A percentile compares a stretch with the other conserved stretches of the same genome.
phyloP scores from a whole-genome alignment of 2,888 invertebrate genomes.

The Stenchaetothrips biformis region DNA sequence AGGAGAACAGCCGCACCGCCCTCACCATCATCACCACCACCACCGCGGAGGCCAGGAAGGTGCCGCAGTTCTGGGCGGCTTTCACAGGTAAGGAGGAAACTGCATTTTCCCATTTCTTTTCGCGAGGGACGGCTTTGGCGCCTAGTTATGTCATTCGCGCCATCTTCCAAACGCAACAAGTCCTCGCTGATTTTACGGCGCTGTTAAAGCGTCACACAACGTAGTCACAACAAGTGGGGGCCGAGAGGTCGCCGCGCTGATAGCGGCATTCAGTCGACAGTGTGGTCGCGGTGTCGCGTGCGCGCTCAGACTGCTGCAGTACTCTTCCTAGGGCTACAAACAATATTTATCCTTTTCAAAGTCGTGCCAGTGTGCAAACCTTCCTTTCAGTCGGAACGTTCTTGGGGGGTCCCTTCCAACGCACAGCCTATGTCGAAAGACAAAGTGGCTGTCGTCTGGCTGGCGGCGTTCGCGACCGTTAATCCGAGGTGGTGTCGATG shows the following conservation, averaged over 20 bases:
- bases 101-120: background rate
- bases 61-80: background rate
- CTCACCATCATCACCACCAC: background rate
- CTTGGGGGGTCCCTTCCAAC: too few relatives aligned
- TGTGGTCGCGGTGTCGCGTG: too few relatives aligned
- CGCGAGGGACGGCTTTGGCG: background rate
- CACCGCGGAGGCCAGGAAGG: background rate
- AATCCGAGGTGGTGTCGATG: background rate
- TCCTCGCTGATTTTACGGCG: background rate
- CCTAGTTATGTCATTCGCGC: background rate
- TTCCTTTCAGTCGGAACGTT: too few relatives aligned
- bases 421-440: too few relatives aligned
- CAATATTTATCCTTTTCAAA: too few relatives aligned
- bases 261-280: too few relatives aligned
- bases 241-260: background rate
- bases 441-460: too few relatives aligned
- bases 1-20: conserved; percentile 14
- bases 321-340: too few relatives aligned
- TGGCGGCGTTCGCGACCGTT: too few relatives aligned
- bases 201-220: background rate
- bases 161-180: background rate
- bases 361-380: too few relatives aligned
- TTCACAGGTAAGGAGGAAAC: background rate
- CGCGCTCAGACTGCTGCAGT: too few relatives aligned
- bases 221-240: background rate